Evolutionary conservation across 2,113 vertebrate species (phyloP).

Genomic region (Fukomys damarensis): DNA sequence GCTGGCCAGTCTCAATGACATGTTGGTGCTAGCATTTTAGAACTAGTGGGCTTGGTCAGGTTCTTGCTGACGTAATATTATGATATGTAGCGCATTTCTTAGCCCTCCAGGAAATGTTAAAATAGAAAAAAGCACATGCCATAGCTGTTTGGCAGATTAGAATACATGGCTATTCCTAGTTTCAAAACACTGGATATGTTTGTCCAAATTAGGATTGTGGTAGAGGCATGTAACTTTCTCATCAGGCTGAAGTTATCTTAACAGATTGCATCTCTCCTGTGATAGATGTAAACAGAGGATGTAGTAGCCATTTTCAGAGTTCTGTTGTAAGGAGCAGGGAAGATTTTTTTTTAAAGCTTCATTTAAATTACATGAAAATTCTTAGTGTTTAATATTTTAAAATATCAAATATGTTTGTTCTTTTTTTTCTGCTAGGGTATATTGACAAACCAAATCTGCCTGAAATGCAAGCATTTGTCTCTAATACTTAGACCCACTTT

Average conservation of each 20-base stretch:
- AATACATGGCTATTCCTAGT: slow-evolving; percentile 52
- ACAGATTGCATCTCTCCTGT: not conserved
- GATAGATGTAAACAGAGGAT: not conserved
- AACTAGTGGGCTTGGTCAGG: not conserved
- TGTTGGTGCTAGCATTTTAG: not conserved
- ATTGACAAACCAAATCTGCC: not conserved
- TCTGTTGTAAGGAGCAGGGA: not conserved
- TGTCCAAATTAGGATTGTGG: slow-evolving; percentile 64
- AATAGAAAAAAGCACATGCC: slow-evolving; percentile 53
- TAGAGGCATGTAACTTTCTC: slow-evolving; percentile 21
- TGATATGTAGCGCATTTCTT: slow-evolving; percentile 38
- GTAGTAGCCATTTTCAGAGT: not conserved
- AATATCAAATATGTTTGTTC: not conserved
- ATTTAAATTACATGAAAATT: not conserved
- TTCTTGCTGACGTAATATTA: slow-evolving; percentile 37
- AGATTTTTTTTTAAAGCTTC: not conserved
- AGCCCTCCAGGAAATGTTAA: slow-evolving; percentile 48
- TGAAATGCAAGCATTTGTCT: slow-evolving; percentile 11
- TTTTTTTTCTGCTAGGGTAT: not conserved
- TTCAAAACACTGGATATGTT: slow-evolving; percentile 61
- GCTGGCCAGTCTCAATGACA: not conserved
- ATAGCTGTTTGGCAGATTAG: slow-evolving; percentile 63
- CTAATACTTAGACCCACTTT: not conserved
- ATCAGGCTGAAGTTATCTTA: not conserved
- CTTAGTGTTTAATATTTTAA: slow-evolving; percentile 20